phyloP scores from a whole-genome alignment of 2,888 invertebrate genomes.

The Drosophila quinaria region DNA sequence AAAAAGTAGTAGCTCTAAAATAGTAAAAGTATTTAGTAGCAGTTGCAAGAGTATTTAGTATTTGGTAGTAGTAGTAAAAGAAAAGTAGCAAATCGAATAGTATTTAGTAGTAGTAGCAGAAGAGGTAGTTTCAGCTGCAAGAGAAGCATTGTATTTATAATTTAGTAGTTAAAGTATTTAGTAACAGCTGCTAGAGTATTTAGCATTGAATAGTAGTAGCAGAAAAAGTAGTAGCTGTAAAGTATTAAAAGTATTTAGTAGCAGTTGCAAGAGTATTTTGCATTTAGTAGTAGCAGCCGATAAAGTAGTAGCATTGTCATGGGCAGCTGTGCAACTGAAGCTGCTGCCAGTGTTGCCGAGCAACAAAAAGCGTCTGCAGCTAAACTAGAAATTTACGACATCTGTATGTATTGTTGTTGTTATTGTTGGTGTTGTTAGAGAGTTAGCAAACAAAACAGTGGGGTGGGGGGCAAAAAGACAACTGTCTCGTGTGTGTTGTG shows the following conservation, averaged over 20 bases:
- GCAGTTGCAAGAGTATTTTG: not conserved
- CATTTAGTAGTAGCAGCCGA: not conserved
- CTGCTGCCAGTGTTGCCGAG: constrained; percentile 45
- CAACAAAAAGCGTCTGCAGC: constrained; percentile 14
- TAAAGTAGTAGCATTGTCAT: constrained; percentile 9
- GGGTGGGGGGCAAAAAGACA: constrained; percentile 10
- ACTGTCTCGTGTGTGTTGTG: constrained; percentile 47
- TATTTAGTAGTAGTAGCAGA: not conserved
- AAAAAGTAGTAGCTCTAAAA: too few relatives aligned
- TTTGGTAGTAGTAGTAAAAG: too few relatives aligned
- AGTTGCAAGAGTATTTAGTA: too few relatives aligned
- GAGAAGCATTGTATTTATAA: too few relatives aligned
- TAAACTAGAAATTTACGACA: constrained; percentile 50
- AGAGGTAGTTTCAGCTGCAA: not conserved
- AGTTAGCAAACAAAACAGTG: constrained; percentile 63
- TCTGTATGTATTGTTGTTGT: constrained; percentile 26
- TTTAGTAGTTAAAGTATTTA: too few relatives aligned
- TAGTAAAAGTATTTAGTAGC: too few relatives aligned
- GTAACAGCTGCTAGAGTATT: not conserved
- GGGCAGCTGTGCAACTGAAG: constrained; percentile 54
- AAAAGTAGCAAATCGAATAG: not conserved
- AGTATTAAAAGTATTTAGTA: not conserved
- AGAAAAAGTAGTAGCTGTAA: not conserved
- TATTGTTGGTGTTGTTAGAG: constrained; percentile 23
- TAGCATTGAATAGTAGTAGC: not conserved